These are phyloP conservation scores for Adelges cooleyi DNA, from an alignment of 1,140 invertebrate species.

Conservation along the genomic window DNA sequence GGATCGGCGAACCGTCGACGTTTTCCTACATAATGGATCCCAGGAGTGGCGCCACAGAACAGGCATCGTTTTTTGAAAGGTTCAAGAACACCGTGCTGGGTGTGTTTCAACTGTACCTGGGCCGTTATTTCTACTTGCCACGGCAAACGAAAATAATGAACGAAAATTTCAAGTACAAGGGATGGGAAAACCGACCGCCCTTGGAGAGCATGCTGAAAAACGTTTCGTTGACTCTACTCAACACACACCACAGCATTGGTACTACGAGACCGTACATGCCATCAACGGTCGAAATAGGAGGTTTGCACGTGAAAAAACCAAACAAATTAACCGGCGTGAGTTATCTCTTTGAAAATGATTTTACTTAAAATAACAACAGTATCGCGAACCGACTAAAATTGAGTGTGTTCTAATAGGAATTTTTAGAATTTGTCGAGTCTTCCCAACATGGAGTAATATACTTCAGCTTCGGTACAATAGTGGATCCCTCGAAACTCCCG, in stretches of 20 bases:
- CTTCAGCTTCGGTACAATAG: constrained; percentile 34
- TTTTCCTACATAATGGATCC: constrained; percentile 30
- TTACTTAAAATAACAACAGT: neutral
- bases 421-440: constrained; percentile 31
- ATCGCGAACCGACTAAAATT: neutral
- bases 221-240: constrained; percentile 42
- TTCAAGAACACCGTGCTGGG: constrained; percentile 31
- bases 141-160: constrained; percentile 16
- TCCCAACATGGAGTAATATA: constrained; percentile 34
- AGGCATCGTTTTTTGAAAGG: constrained; percentile 43
- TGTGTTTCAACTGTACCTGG: neutral
- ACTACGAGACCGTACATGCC: constrained; percentile 41
- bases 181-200: constrained; percentile 30
- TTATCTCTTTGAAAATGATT: neutral
- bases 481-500: neutral
- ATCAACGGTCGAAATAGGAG: constrained; percentile 46
- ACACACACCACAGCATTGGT: constrained; percentile 45
- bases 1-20: constrained; percentile 5
- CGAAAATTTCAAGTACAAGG: constrained; percentile 31
- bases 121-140: constrained; percentile 30
- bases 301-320: constrained; percentile 41
- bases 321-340: constrained; percentile 30
- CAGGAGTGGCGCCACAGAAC: constrained; percentile 34
- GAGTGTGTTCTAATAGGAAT: neutral
- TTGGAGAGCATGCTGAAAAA: constrained; percentile 35